phyloP scores from a whole-genome alignment of 2,888 invertebrate species.

The Brachypalpus laphriformis region DNA sequence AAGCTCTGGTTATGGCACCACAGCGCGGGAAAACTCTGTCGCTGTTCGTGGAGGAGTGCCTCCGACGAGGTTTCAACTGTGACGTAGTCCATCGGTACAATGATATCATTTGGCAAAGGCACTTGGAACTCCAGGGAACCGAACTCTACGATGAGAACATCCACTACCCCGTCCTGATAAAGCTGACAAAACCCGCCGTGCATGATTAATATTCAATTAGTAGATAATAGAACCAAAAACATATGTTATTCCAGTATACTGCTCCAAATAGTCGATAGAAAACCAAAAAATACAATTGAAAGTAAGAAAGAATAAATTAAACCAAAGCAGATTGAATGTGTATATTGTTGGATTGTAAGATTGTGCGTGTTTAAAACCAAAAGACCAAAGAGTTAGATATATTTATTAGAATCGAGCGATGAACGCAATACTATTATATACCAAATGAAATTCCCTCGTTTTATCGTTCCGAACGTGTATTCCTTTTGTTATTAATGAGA shows the following conservation, averaged over 20 bases:
- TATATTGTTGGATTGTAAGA: slow-evolving; percentile 50
- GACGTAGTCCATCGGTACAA: slow-evolving; percentile 86
- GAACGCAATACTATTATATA: slow-evolving; percentile 41
- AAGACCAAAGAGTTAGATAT: slow-evolving; percentile 72
- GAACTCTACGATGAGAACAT: slow-evolving; percentile 87
- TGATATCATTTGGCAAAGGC: slow-evolving; percentile 87
- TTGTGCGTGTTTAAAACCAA: slow-evolving; percentile 66
- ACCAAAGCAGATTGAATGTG: slow-evolving; percentile 62
- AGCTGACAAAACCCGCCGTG: slow-evolving; percentile 82
- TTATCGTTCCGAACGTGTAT: slow-evolving; percentile 64
- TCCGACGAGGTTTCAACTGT: slow-evolving; percentile 85
- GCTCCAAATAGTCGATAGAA: slow-evolving; percentile 23
- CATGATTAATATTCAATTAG: slow-evolving; percentile 59
- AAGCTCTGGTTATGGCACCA: slow-evolving; percentile 90
- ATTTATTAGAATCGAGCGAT: slow-evolving; percentile 65
- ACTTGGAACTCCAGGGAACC: slow-evolving; percentile 85
- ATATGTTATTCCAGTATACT: slow-evolving; percentile 53
- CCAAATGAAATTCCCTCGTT: slow-evolving; percentile 49
- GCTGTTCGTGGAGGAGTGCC: slow-evolving; percentile 86
- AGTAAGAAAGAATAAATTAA: neutral
- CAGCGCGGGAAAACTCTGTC: slow-evolving; percentile 88
- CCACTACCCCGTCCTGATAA: slow-evolving; percentile 88
- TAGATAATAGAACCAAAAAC: slow-evolving; percentile 22
- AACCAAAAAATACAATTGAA: slow-evolving; percentile 24
- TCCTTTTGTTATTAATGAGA: slow-evolving; percentile 61